Conservation (phyloP, 2,888 invertebrate species). For the Polydrusus cervinus region DNA sequence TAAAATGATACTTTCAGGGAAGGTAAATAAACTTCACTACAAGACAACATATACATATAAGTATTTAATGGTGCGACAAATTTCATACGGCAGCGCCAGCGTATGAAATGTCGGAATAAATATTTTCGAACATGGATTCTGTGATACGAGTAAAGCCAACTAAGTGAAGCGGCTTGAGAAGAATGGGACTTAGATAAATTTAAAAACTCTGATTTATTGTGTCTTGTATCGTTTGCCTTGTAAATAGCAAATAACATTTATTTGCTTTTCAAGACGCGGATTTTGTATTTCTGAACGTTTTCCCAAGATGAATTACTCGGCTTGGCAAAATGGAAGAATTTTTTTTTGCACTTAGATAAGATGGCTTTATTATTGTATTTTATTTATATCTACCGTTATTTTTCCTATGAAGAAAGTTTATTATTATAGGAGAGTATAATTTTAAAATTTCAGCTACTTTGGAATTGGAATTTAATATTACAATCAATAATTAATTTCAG, state of each 20-base stretch:
- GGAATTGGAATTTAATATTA: no score
- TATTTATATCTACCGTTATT: background rate
- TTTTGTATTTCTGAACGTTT: constrained; percentile 39
- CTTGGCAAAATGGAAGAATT: constrained; percentile 9
- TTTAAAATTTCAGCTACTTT: no score
- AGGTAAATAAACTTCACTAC: constrained; percentile 59
- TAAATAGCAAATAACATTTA: constrained; percentile 68
- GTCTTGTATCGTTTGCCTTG: constrained; percentile 68
- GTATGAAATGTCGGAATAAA: constrained; percentile 70
- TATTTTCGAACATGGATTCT: constrained; percentile 63
- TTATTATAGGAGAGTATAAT: no score
- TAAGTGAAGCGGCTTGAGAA: constrained; percentile 70
- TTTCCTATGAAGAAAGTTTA: background rate
- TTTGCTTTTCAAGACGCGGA: constrained; percentile 54
- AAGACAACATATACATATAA: constrained; percentile 65
- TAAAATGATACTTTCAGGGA: constrained; percentile 9
- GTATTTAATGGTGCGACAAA: constrained; percentile 71
- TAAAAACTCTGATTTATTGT: constrained; percentile 69
- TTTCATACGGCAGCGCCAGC: constrained; percentile 70
- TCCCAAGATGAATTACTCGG: constrained; percentile 18
- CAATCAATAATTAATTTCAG: no score
- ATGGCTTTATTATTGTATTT: constrained; percentile 21
- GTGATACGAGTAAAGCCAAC: constrained; percentile 65
- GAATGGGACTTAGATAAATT: constrained; percentile 70
- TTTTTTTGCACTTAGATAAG: constrained; percentile 10